phyloP scores from a whole-genome alignment of 2,797 vertebrate species.

The Gallinago solitaria region DNA sequence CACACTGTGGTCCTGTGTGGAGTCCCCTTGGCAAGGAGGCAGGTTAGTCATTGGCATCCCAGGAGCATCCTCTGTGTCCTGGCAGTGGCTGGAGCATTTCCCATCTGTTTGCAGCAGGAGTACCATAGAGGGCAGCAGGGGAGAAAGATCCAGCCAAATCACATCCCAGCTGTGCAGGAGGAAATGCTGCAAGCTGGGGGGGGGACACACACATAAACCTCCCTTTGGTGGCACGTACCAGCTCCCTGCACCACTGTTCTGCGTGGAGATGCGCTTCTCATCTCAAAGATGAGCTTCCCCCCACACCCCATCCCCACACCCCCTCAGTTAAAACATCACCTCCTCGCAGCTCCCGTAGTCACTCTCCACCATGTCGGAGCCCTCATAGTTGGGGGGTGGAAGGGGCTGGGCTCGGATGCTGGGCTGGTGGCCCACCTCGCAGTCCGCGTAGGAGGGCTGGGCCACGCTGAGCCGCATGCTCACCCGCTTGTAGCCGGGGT shows the following conservation, averaged over 20 bases:
- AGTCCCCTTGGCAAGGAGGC: background rate
- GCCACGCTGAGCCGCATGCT: constrained; percentile 92
- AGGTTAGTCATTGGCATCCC: background rate
- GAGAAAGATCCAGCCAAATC: constrained; percentile 9
- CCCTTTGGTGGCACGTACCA: background rate
- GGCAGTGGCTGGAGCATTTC: background rate
- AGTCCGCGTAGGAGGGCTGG: constrained; percentile 90
- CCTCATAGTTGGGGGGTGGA: constrained; percentile 79
- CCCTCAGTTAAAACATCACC: constrained; percentile 90
- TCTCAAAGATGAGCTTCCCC: accelerated
- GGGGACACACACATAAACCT: background rate
- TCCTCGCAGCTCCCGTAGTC: constrained; percentile 98
- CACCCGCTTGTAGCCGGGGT: constrained; percentile 86
- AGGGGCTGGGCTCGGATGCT: constrained; percentile 51
- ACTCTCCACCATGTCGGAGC: constrained; percentile 91
- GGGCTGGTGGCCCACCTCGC: constrained; percentile 58
- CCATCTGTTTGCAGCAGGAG: background rate
- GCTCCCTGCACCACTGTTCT: background rate
- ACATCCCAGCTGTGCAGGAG: background rate
- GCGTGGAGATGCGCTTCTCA: background rate
- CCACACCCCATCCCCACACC: no score
- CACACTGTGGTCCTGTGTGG: background rate
- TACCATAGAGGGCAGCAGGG: accelerated
- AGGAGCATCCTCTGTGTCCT: background rate
- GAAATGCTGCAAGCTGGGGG: background rate